Percentiles rank a stretch among this genome's conserved stretches.
Conservation (phyloP, 2,797 vertebrate genomes). For the Pteropus rufus region DNA sequence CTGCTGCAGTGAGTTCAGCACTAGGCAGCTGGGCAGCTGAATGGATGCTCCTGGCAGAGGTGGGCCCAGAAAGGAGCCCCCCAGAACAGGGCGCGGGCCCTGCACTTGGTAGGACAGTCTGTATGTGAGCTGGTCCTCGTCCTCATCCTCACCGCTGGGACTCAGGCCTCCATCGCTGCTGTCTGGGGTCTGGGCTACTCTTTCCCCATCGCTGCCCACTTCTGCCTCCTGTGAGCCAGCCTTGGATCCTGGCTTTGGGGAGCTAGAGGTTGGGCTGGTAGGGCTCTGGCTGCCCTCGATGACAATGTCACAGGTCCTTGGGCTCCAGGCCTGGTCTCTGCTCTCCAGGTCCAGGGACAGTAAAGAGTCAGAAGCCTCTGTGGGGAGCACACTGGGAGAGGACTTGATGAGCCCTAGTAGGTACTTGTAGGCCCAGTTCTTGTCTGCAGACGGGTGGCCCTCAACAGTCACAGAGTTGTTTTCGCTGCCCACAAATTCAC, state of each 20-base stretch:
- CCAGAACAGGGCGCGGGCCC: conserved; percentile 86
- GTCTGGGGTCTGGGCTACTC: conserved; percentile 78
- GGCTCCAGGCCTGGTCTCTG: conserved; percentile 69
- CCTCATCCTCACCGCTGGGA: conserved; percentile 81
- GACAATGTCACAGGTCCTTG: conserved; percentile 81
- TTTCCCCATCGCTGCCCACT: conserved; percentile 79
- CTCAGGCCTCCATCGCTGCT: conserved; percentile 87
- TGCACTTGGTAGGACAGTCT: conserved; percentile 85
- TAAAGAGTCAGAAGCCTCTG: conserved; percentile 49
- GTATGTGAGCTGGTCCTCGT: conserved; percentile 80
- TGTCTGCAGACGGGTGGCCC: conserved; percentile 89
- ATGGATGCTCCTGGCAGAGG: conserved; percentile 83
- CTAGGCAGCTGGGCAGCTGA: conserved; percentile 80
- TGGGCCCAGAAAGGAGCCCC: conserved; percentile 72
- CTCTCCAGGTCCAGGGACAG: conserved; percentile 70
- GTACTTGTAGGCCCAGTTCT: conserved; percentile 94
- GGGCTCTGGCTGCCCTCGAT: conserved; percentile 75
- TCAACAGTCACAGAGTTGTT: conserved; percentile 91
- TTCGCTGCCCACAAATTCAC: conserved; percentile 93
- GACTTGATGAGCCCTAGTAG: conserved; percentile 87
- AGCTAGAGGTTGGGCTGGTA: conserved; percentile 79
- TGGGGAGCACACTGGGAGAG: conserved; percentile 65
- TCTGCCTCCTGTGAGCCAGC: conserved; percentile 71
- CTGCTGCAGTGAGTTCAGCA: conserved; percentile 86
- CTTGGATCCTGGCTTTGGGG: conserved; percentile 73